phyloP scores from a whole-genome alignment of 1,140 invertebrate species.

The Cydia amplana region DNA sequence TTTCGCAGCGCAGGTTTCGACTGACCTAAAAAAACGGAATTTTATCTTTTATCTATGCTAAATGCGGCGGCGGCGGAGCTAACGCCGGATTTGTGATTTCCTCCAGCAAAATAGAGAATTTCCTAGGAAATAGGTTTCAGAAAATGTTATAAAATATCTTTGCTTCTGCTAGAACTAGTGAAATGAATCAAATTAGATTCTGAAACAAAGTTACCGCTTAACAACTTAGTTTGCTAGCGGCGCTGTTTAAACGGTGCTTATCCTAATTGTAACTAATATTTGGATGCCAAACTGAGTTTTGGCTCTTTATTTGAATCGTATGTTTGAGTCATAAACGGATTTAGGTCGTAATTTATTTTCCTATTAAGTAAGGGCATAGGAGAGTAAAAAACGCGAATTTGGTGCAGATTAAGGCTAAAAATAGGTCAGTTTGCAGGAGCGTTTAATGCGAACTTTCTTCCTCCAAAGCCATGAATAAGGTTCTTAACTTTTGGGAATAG shows the following conservation, averaged over 20 bases:
- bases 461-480: too few relatives aligned
- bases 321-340: neutral
- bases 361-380: too few relatives aligned
- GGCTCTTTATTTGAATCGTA: neutral
- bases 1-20: neutral
- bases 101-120: slow-evolving; percentile 25
- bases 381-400: neutral
- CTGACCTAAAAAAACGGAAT: slow-evolving; percentile 20
- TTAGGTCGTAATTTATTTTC: neutral
- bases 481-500: too few relatives aligned
- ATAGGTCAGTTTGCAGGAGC: too few relatives aligned
- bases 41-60: slow-evolving; percentile 29
- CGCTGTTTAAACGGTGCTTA: slow-evolving; percentile 8
- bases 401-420: too few relatives aligned
- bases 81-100: slow-evolving; percentile 23
- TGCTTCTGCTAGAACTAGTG: neutral
- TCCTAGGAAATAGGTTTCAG: slow-evolving; percentile 23
- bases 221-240: neutral
- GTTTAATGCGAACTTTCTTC: too few relatives aligned
- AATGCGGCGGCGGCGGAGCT: neutral
- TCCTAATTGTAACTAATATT: slow-evolving; percentile 12
- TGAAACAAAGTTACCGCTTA: slow-evolving; percentile 7
- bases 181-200: neutral
- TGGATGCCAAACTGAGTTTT: slow-evolving; percentile 1
- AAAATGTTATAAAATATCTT: neutral